Evolutionary conservation across 2,797 vertebrate genomes (phyloP).

Genomic region (Pangasius djambal): DNA sequence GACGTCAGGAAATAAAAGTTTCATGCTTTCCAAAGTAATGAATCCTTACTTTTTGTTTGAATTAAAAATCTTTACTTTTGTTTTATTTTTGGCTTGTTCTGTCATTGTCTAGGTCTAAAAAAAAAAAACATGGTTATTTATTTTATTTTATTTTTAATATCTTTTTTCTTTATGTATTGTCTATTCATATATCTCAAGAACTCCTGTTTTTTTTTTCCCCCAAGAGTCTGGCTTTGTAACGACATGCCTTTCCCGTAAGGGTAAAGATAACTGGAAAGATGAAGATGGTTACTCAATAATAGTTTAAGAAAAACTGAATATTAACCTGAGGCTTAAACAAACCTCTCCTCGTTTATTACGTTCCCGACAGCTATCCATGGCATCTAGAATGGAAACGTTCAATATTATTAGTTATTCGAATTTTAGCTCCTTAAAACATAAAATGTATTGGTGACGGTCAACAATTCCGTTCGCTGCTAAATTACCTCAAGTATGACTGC

Average conservation of each 20-base stretch:
- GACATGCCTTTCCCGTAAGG: neutral
- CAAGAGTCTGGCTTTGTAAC: neutral
- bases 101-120: too few relatives aligned
- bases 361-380: neutral
- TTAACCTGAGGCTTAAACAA: neutral
- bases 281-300: neutral
- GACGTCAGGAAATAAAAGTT: too few relatives aligned
- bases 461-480: neutral
- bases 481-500: neutral
- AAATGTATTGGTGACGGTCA: neutral
- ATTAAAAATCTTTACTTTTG: too few relatives aligned
- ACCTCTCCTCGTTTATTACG: neutral
- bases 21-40: too few relatives aligned
- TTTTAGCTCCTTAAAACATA: neutral
- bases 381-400: neutral
- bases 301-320: neutral
- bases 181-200: too few relatives aligned
- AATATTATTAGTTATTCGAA: neutral
- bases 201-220: neutral
- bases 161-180: too few relatives aligned
- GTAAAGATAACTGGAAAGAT: neutral
- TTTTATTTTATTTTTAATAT: too few relatives aligned
- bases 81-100: too few relatives aligned
- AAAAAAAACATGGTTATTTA: too few relatives aligned
- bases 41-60: too few relatives aligned